Percentiles rank a stretch among this genome's conserved stretches.
Evolutionary conservation across 2,113 vertebrate genomes (phyloP).

Genomic region (Sorex fumeus): DNA sequence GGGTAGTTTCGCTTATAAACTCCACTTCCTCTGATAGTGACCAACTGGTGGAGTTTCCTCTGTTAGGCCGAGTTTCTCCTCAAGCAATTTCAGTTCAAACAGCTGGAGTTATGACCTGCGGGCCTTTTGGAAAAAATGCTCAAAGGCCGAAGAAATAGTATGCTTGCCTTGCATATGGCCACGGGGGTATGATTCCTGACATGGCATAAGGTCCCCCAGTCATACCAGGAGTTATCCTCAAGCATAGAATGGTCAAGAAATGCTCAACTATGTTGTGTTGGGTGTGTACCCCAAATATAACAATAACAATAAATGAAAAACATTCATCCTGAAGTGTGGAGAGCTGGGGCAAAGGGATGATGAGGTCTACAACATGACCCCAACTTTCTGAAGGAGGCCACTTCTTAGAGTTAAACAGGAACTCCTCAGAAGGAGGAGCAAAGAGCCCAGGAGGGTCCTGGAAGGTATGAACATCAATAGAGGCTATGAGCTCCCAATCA

Average conservation of each 20-base stretch:
- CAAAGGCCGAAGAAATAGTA: no score
- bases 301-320: no score
- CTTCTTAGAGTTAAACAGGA: background rate
- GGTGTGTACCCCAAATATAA: no score
- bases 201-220: no score
- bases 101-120: background rate
- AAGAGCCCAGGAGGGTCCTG: no score
- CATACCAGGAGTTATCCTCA: no score
- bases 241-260: no score
- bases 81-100: background rate
- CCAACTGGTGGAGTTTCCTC: conserved; percentile 25
- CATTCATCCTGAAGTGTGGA: background rate
- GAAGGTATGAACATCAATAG: background rate
- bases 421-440: accelerated
- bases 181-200: no score
- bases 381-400: background rate
- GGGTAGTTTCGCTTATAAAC: conserved; percentile 66
- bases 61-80: conserved; percentile 25
- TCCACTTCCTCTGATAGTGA: conserved; percentile 68
- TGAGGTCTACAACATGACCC: background rate
- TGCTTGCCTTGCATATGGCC: no score
- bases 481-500: background rate
- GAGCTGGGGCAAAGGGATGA: background rate
- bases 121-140: conserved; percentile 1
- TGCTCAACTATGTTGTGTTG: no score